Base-by-base conservation (phyloP, 2,797 vertebrate species). In the Mastacembelus armatus region DNA sequence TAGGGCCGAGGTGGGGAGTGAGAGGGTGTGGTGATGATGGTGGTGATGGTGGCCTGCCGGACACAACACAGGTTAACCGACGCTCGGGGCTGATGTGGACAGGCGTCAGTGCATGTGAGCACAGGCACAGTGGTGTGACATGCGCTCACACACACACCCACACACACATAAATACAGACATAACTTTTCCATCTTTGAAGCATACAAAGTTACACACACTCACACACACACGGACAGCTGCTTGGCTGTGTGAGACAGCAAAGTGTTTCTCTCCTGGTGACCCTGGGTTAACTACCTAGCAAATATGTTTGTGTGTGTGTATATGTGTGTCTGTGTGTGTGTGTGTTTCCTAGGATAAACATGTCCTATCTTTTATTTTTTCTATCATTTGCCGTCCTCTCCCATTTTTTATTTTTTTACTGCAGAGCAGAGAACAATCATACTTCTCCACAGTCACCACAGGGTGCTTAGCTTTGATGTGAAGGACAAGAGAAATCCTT, bases 41-140 rank as follows among this genome's bases (percentile, higher is more conserved):
- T 81, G 91, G 83, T 91, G 89, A 69, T 93, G 95, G 83, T 93
- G 95, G 93, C 96, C 96, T 98, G 96, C 94, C 94, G 93, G 94
- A 98, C 92, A 97, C 89, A 95, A 83, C 81, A 92, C 87, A 91
- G 81, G 89, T 94, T 91, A 92, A 88, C 82, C 29, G 21, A 55
- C 4, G 80, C 78, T 74, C 39, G 4, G 24, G 52, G 79, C 42
- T 66, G 47, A 68, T 51, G 57, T 33, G 60, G 69, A 61, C 54
- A 79, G 68, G 77, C 59, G 81, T 58, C 52, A 71, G 78, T 43
- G 80, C 61, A 59, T 27, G 49, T 51, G 68, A 64, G 65, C 68
- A 72, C 49, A 45, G 74, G 70, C 39, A 64, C 62, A 63, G 22
- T 66, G 70, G 32, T 51, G 40, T 15, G 12, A 19, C 10, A 40